Conservation (phyloP, 2,888 invertebrate species). For the Himalopsyche anomala region DNA sequence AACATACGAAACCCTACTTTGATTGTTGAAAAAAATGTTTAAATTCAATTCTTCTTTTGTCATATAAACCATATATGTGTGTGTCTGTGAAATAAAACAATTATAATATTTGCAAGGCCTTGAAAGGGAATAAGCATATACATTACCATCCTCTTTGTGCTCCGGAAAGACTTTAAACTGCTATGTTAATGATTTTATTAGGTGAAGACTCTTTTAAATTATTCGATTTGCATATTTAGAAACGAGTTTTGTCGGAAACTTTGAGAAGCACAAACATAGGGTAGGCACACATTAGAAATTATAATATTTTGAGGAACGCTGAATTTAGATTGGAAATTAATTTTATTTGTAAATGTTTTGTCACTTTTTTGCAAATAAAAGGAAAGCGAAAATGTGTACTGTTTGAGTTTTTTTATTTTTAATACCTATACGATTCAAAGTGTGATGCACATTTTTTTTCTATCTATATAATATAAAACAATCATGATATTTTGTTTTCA, state of each 20-base stretch:
- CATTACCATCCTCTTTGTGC: constrained; percentile 3
- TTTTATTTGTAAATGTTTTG: background rate
- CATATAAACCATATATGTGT: background rate
- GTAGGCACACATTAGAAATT: background rate
- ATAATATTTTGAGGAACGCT: constrained; percentile 18
- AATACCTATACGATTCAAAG: background rate
- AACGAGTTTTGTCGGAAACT: constrained; percentile 22
- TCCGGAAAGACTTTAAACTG: constrained; percentile 46
- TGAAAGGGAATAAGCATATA: background rate
- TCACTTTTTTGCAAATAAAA: background rate
- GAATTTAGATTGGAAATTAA: constrained; percentile 23
- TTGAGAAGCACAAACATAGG: constrained; percentile 31
- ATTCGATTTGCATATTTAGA: constrained; percentile 47
- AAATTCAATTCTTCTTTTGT: too few species aligned
- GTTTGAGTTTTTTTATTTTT: background rate
- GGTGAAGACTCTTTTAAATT: constrained; percentile 46
- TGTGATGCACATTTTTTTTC: too few species aligned
- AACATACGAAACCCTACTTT: too few species aligned
- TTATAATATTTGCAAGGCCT: background rate
- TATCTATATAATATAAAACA: too few species aligned
- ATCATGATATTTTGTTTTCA: too few species aligned
- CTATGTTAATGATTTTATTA: constrained; percentile 48
- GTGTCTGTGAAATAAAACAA: background rate
- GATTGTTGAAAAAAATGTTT: too few species aligned
- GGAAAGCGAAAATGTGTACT: background rate